Evolutionary conservation across 2,888 invertebrate genomes (phyloP), one percentile per base, ranked within the genome.

Genomic region (Lottia scabra): DNA sequence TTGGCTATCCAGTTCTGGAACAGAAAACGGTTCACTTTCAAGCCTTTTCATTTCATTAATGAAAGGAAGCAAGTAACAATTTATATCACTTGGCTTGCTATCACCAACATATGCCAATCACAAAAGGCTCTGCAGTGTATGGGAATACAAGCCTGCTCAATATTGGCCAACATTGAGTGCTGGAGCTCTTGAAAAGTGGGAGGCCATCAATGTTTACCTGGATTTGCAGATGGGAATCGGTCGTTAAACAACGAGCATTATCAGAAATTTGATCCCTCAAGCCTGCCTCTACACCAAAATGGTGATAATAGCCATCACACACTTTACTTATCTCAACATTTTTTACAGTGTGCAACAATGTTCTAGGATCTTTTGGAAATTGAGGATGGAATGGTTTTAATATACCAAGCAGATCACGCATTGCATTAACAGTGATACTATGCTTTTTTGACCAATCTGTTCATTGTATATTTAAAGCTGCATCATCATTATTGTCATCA

Each of bases 171-270:
- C 72, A 70, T 38, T 72, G 66, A 2, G 44, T 43, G 48, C 38
- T 70, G 0, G 70, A 43, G 65, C 74, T 72, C 23, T 76, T 75
- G 23, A 70, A 76, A 13, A 76, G 56, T 10, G 74, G 78, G 13
- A 76, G 45, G 10, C 74, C 74, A 73, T 76, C 74, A 65, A 74
- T 72, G 66, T 72, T 74, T 30, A 74, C 27, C 16, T 75, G 72
- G 10, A 75, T 1, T 12, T 16, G 65, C 15, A 74, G 27, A 16
- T 44, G 4, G n/a, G 1, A 63, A 15, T 27, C 38, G 2, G 44
- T 38, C 10, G 45, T 46, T 27, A 43, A n/a, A 15, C 44, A 56
- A 16, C 16, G 12, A 15, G 67, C 5, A 15, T 27, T 15, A 27
- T 15, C 5, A 23, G 44, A 43, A 13, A 46, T 48, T 19, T 38